phyloP scores from a whole-genome alignment of 2,113 vertebrate genomes.

The Psammodynastes pulverulentus region DNA sequence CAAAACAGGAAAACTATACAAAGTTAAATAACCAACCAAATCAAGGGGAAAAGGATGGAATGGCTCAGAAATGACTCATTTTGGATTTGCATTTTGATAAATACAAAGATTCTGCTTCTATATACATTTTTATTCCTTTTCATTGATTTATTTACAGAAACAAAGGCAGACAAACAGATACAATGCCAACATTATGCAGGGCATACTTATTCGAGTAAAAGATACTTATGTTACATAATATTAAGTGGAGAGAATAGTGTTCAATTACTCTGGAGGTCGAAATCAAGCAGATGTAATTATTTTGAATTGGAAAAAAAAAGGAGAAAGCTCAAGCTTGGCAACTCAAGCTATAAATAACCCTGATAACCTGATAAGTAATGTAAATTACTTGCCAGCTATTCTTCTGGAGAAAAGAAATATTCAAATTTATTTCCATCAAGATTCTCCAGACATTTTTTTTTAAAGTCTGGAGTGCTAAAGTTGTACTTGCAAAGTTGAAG shows the following conservation, averaged over 20 bases:
- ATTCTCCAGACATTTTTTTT: neutral
- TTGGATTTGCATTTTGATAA: neutral
- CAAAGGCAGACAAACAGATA: neutral
- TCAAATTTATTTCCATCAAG: neutral
- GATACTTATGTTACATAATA: neutral
- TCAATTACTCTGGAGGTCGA: neutral
- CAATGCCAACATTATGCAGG: neutral
- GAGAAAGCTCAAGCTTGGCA: neutral
- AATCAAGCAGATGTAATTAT: neutral
- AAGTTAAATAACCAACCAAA: neutral
- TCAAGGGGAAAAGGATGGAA: neutral
- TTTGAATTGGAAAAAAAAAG: neutral
- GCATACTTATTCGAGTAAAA: neutral
- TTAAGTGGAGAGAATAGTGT: neutral
- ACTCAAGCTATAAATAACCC: neutral
- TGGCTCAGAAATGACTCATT: neutral
- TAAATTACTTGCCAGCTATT: neutral
- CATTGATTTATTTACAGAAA: neutral
- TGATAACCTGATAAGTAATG: neutral
- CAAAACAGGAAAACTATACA: neutral
- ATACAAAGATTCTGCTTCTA: neutral
- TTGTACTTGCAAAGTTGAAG: neutral
- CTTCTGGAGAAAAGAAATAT: neutral
- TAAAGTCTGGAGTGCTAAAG: neutral
- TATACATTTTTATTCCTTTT: neutral